Evolutionary conservation across 2,888 invertebrate species (phyloP).

Genomic region (Empis livida): DNA sequence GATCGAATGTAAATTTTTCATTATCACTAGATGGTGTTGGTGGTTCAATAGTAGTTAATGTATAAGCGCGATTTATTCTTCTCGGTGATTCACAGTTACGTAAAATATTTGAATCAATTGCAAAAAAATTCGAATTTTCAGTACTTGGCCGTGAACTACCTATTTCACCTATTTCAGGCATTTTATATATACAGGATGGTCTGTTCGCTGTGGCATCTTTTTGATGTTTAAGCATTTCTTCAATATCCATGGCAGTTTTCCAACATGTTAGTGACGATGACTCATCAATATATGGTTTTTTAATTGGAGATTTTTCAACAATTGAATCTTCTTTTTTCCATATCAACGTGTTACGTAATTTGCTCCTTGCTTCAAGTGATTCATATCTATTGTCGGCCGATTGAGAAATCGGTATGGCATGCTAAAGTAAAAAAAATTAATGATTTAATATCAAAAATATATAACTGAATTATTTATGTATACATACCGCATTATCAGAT

Average conservation of each 20-base stretch:
- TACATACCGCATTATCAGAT: neutral
- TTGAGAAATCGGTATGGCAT: too few species aligned
- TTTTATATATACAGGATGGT: neutral
- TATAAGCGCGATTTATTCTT: constrained; percentile 26
- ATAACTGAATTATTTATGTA: neutral
- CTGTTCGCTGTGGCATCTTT: neutral
- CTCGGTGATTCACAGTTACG: constrained; percentile 17
- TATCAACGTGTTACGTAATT: neutral
- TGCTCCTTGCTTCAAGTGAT: too few species aligned
- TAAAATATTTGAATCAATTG: neutral
- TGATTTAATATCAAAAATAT: too few species aligned
- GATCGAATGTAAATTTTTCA: neutral
- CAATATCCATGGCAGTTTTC: neutral
- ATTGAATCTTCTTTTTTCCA: neutral
- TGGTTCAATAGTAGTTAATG: constrained; percentile 23
- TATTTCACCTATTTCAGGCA: too few species aligned
- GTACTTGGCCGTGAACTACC: too few species aligned
- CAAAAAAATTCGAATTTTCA: neutral
- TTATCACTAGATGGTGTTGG: constrained; percentile 17
- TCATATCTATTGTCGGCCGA: too few species aligned
- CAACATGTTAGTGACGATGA: neutral
- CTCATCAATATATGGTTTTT: neutral
- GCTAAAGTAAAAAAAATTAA: too few species aligned
- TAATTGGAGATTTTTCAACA: neutral
- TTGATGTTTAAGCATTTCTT: neutral